Base-by-base conservation (phyloP, 2,888 invertebrate species). In the Apamea monoglypha region DNA sequence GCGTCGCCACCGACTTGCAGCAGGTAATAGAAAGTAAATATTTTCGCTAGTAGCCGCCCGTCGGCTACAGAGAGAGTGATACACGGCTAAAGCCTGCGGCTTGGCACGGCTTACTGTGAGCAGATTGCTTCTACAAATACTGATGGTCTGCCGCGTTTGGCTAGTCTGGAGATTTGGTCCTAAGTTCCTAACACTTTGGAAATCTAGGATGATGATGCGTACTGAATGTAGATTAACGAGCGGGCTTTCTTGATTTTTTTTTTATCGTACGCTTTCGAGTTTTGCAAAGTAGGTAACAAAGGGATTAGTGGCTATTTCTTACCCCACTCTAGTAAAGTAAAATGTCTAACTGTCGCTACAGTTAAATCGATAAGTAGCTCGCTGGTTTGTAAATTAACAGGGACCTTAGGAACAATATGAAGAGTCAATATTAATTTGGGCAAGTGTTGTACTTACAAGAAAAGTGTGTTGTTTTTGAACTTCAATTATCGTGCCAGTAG, bases 21-120 rank as follows among this genome's bases (percentile, higher is more conserved):
- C 89, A 91, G 92, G 92, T 93, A 94, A 93, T 94, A 93, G 92
- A 93, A 94, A 91, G 91, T 90, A 94, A 94, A 95, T 91, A 94
- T 94, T 94, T 92, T 87, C 89, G 80, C 80, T 81, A 86, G 87
- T 86, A 87, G 84, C 87, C 83, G 76, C 85, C 80, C 81, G 80
- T 74, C 76, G 86, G 83, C 76, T 76, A 78, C 80, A 83, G 84
- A 82, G 84, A 82, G 83, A 84, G 84, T 78, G 85, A 85, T 85
- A 86, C 85, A 85, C 68, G 78, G 74, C 78, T 84, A 79, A 75
- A 78, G 78, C 78, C 72, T 72, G 77, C 66, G 84, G 85, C 84
- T 87, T 83, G 86, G 87, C 86, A 85, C 77, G 78, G 83, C 71
- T 84, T 84, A 85, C 68, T 77, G 71, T 76, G 80, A 85, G 83